phyloP scores from a whole-genome alignment of 2,888 invertebrate genomes.

The Tromatobia lineatoria region DNA sequence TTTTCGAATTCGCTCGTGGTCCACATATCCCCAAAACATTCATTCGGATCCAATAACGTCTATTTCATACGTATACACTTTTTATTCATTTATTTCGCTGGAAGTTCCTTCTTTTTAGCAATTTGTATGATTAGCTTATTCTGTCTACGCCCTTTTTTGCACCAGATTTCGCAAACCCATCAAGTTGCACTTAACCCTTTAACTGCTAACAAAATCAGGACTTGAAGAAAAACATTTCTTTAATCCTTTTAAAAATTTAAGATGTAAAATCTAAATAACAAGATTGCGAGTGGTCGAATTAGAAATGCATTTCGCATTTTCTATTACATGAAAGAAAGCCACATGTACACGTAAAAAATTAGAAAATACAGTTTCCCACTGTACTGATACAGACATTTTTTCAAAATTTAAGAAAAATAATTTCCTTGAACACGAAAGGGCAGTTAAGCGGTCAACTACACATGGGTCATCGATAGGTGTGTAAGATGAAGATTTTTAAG shows the following conservation, averaged over 20 bases:
- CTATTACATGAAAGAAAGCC: too few relatives aligned
- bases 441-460: neutral
- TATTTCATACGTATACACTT: slow-evolving; percentile 33
- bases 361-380: too few relatives aligned
- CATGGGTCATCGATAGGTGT: neutral
- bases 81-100: slow-evolving; percentile 34
- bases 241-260: too few relatives aligned
- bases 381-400: too few relatives aligned
- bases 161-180: neutral
- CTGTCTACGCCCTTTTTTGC: neutral
- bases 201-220: too few relatives aligned
- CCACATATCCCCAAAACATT: slow-evolving; percentile 65
- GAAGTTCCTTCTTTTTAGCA: slow-evolving; percentile 3
- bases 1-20: slow-evolving; percentile 77
- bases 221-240: too few relatives aligned
- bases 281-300: too few relatives aligned
- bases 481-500: neutral
- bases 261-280: too few relatives aligned
- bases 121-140: slow-evolving; percentile 29
- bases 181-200: neutral
- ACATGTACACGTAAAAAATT: too few relatives aligned
- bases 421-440: too few relatives aligned
- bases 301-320: too few relatives aligned
- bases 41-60: slow-evolving; percentile 31
- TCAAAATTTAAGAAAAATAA: too few relatives aligned